Base-by-base conservation (phyloP, 2,113 vertebrate species). In the Mohoua ochrocephala region DNA sequence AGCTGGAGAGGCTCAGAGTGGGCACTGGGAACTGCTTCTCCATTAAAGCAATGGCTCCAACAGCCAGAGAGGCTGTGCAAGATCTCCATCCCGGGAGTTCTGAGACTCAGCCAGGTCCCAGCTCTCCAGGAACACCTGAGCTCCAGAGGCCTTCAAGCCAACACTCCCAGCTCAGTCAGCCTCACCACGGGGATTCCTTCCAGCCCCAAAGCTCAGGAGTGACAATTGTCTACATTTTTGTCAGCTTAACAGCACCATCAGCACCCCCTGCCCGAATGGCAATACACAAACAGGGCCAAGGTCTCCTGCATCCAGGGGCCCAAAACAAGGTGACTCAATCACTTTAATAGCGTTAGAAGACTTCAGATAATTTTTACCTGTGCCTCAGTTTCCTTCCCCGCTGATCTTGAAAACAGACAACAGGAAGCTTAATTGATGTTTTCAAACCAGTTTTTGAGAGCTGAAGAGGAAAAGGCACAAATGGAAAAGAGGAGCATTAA, bases 381-480 rank as follows among this genome's bases (percentile, higher is more conserved):
- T 82, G 86, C 69, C 83, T 86, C 86, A 71, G 88, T 84, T 96
- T 96, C 95, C 93, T 96, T 91, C 59, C 71, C 71, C 30, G 3
- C 73, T 41, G 91, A 94, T 96, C 53, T 26, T 53, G 64, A 10
- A 84, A 90, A 47, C 74, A 91, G 93, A 84, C 85, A 95, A 82
- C 93, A 94, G 88, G 91, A 92, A 95, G 83, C 13, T 42, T 92
- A 93, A 92, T 53, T 84, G 92, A 61, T 75, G 80, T 76, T 78
- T 94, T 75, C 95, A 83, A 88, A 79, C 47, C 60, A 59, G 79
- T 14, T 84, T 65, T 70, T 47, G 79, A 64, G 79, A 89, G 44
- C 80, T 88, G 87, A 15, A 71, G 80, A 74, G 74, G 84, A 83
- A 85, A 85, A 90, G 54, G 54, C 35, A 67, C 47, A 86, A 88